These are phyloP conservation scores for Balearica regulorum DNA, from an alignment of 2,797 vertebrate species.

Conservation along the genomic window DNA sequence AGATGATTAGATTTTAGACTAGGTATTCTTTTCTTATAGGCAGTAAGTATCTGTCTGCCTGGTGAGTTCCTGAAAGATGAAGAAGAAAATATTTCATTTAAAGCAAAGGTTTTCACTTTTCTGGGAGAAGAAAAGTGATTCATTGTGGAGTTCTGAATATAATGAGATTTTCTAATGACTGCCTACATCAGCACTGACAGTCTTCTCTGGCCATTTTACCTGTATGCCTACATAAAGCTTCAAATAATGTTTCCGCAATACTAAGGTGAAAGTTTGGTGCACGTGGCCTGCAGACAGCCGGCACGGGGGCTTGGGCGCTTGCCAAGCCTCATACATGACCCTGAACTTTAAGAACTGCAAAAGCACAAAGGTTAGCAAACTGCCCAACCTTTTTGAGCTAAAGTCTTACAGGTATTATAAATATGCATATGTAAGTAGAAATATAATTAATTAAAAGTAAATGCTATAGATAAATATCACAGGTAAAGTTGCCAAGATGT, in stretches of 20 bases:
- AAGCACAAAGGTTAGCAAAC: background rate
- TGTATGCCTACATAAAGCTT: background rate
- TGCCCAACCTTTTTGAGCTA: background rate
- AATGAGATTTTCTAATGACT: conserved; percentile 56
- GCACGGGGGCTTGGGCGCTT: background rate
- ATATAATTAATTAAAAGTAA: background rate
- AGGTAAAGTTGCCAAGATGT: background rate
- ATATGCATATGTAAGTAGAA: background rate
- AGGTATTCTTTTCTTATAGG: background rate
- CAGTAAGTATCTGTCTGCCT: conserved; percentile 17
- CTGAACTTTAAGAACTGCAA: background rate
- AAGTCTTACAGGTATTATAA: background rate
- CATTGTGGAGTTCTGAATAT: conserved; percentile 24
- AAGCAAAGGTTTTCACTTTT: conserved; percentile 24
- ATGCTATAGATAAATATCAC: background rate
- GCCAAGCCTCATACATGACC: background rate
- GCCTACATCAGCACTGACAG: conserved; percentile 7
- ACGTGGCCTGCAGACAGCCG: background rate
- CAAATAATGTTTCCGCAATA: background rate
- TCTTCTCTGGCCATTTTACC: background rate
- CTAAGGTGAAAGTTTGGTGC: background rate
- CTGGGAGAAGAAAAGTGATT: conserved; percentile 9
- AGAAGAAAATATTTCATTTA: conserved; percentile 48
- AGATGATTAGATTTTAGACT: conserved; percentile 45
- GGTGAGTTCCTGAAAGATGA: conserved; percentile 17